phyloP scores from a whole-genome alignment of 2,888 invertebrate species.

The Drosophila helvetica region DNA sequence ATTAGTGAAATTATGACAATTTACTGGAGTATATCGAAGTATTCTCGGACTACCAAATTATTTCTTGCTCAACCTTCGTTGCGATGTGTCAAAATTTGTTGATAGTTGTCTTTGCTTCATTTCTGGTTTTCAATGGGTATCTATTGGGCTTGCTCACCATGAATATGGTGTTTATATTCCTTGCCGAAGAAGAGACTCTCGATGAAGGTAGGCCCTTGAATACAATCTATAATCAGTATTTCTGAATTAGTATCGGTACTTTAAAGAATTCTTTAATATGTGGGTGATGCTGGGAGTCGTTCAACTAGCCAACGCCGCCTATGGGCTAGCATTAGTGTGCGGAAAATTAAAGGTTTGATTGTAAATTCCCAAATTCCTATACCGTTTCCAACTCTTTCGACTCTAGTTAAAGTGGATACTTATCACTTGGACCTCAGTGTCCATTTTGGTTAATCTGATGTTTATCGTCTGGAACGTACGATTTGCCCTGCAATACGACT shows the following conservation, averaged over 20 bases:
- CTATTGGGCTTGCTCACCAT: neutral
- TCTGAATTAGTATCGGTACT: too few species aligned
- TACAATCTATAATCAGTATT: too few species aligned
- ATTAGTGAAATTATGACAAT: neutral
- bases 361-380: too few species aligned
- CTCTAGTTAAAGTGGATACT: constrained; percentile 13
- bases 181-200: neutral
- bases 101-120: neutral
- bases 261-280: constrained; percentile 1
- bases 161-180: neutral
- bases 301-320: constrained; percentile 25
- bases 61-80: neutral
- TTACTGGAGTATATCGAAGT: neutral
- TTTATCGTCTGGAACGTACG: constrained; percentile 17
- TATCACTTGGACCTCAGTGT: constrained; percentile 15
- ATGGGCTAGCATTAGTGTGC: constrained; percentile 34
- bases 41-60: neutral
- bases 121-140: neutral
- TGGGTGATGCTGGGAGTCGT: constrained; percentile 3
- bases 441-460: constrained; percentile 2
- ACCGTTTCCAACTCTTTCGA: neutral
- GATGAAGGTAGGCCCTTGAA: neutral
- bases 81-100: neutral
- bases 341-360: constrained; percentile 29
- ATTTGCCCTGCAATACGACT: neutral